Percentiles rank a stretch among this genome's conserved stretches.
These are phyloP conservation scores for Acanthochromis polyacanthus DNA, from an alignment of 2,113 vertebrate genomes.

Conservation along the genomic window DNA sequence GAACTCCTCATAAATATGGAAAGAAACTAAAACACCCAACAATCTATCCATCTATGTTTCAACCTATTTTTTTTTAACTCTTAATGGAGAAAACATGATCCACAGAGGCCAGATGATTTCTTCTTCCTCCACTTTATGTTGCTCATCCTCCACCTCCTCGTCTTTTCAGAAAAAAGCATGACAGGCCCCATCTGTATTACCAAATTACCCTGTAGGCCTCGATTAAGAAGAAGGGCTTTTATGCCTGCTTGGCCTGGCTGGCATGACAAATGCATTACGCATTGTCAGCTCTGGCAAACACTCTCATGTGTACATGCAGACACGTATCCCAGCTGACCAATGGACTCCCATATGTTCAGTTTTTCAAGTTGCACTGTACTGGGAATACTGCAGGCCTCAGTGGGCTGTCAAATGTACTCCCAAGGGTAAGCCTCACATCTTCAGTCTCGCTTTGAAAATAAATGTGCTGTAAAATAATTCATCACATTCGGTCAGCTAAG, in stretches of 20 bases:
- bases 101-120: constrained; percentile 44
- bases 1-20: constrained; percentile 1
- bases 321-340: constrained; percentile 58
- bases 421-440: constrained; percentile 14
- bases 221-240: constrained; percentile 65
- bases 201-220: constrained; percentile 55
- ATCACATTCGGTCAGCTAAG: constrained; percentile 15
- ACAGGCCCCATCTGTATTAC: constrained; percentile 74
- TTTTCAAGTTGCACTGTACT: constrained; percentile 18
- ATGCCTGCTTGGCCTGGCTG: constrained; percentile 55
- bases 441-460: constrained; percentile 22
- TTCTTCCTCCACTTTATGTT: constrained; percentile 41
- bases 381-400: constrained; percentile 42
- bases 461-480: constrained; percentile 49
- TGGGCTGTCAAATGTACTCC: constrained; percentile 10
- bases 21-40: constrained; percentile 12
- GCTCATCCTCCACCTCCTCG: constrained; percentile 45
- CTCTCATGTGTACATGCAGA: constrained; percentile 19
- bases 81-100: constrained; percentile 43
- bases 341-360: constrained; percentile 63
- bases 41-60: constrained; percentile 2
- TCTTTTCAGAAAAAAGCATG: constrained; percentile 59
- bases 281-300: constrained; percentile 40
- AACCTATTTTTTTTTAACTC: constrained; percentile 32
- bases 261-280: constrained; percentile 64